Evolutionary conservation across 2,113 vertebrate genomes (phyloP), one percentile per base, ranked within the genome.

Genomic region (Jacana jacana): DNA sequence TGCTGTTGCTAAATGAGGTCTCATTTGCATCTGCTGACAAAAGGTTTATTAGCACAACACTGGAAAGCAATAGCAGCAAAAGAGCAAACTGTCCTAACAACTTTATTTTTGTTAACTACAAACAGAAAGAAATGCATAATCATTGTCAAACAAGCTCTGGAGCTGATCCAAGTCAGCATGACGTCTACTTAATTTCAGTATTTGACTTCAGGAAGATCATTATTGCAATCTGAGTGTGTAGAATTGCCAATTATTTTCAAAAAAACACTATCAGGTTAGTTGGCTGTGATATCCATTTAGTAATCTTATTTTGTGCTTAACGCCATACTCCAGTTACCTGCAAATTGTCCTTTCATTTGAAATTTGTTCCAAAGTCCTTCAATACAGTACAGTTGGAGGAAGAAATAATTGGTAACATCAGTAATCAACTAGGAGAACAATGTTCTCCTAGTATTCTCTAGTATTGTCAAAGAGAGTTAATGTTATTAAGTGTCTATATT

Each of bases 1-100:
- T 71, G 71, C 23, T 86, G 11, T 66, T 71, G 57, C 18, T 93
- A 84, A 90, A 92, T 4, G 11, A 85, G 61, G 15, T 69, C 58
- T 86, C 54, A 83, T 78, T 79, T 96, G 63, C 60, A 93, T 86
- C 64, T 92, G 49, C 49, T 91, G 40, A 89, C 69, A 71, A 96
- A 87, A 87, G 73, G 9, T 51, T 92, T 71, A 80, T 69, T 91
- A 89, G 20, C 28, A 30, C 40, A 76, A 68, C 27, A 81, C 13
- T 87, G 40, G 69, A 92, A 92, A 91, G 44, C 57, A 89, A 72
- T 10, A 85, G 27, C 73, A 85, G 63, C 66, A 66, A 89, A 89
- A 83, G 27, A 85, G 30, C 71, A 88, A 89, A 88, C 37, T 63
- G 63, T 42, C 54, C 85, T 66, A 23, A 96, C 37, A 79, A 82